Conservation (phyloP, 2,888 invertebrate species). For the Tupiocoris notatus region DNA sequence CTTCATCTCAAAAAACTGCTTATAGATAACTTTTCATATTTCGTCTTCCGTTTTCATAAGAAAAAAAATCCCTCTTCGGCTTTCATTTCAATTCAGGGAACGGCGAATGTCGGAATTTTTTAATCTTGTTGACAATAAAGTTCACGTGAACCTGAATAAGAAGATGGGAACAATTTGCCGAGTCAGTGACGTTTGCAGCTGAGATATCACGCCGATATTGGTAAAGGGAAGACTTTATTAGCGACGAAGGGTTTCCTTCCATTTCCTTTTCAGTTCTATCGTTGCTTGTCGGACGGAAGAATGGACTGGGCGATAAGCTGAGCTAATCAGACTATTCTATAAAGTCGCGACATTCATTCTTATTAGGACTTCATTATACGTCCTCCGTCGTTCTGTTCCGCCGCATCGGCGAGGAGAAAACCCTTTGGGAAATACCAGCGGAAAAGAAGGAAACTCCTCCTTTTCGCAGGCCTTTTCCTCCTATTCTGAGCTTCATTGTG, state of each 20-base stretch:
- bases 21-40: too few species aligned
- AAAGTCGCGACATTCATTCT: slow-evolving; percentile 36
- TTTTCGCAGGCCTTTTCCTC: slow-evolving; percentile 16
- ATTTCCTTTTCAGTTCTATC: slow-evolving; percentile 19
- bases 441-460: slow-evolving; percentile 30
- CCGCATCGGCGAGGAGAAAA: slow-evolving; percentile 12
- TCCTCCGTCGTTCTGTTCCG: not conserved
- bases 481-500: slow-evolving; percentile 27
- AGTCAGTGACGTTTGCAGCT: not conserved
- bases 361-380: slow-evolving; percentile 39
- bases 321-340: slow-evolving; percentile 36
- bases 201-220: slow-evolving; percentile 16
- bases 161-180: not conserved
- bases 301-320: slow-evolving; percentile 28
- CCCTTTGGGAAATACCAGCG: slow-evolving; percentile 35
- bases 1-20: too few species aligned
- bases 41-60: too few species aligned
- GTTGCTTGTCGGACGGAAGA: too few species aligned
- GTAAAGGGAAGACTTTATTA: slow-evolving; percentile 15
- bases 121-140: not conserved
- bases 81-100: too few species aligned
- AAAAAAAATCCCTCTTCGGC: too few species aligned
- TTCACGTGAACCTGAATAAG: not conserved
- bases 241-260: slow-evolving; percentile 13
- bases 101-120: not conserved